Evolutionary conservation across 2,888 invertebrate species (phyloP), one percentile per base, ranked within the genome.

Genomic region (Pterostichus niger): DNA sequence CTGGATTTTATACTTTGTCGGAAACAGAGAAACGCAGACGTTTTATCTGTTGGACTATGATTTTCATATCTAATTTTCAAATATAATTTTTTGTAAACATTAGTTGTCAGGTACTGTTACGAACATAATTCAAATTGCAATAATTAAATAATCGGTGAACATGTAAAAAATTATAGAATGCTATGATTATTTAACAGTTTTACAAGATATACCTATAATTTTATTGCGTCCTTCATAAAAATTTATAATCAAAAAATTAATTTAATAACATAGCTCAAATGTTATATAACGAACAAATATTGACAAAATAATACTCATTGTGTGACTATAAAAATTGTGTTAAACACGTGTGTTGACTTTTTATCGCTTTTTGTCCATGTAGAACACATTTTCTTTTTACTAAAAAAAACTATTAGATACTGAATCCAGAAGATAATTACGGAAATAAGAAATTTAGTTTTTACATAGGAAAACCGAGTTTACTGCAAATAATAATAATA

Each of bases 371-470:
- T 75, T 49, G n/a, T n/a, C 71, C 10, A 49, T 33, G 13, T 35
- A 40, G 35, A 9, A 6, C 35, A 64, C 35, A 33, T 33, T 64
- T 64, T 64, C 35, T 64, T 33, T 35, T 64, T 40, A 5, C 35
- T 11, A n/a, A n/a, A 64, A 64, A 64, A 64, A 64, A 9, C 10
- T n/a, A 2, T 24, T 24, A 24, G 24, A 33, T 13, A 64, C 64
- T 35, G 35, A 40, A 78, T 56, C 13, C 44, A 35, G 17, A 40
- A 59, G 13, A 61, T 78, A 78, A 78, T 78, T 78, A 61, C 33
- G 78, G 78, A 78, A 59, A 78, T 78, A 78, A 46, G 46, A 75
- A 49, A 79, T 46, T 79, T 68, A 64, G 59, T 61, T 79, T 61
- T 64, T 79, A 46, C 40, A 24, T 24, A 59, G 46, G 61, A 78